A percentile compares a stretch with the other conserved stretches of the same genome.
Evolutionary conservation across 2,888 invertebrate species (phyloP).

Genomic region (Acrocera orbiculus): DNA sequence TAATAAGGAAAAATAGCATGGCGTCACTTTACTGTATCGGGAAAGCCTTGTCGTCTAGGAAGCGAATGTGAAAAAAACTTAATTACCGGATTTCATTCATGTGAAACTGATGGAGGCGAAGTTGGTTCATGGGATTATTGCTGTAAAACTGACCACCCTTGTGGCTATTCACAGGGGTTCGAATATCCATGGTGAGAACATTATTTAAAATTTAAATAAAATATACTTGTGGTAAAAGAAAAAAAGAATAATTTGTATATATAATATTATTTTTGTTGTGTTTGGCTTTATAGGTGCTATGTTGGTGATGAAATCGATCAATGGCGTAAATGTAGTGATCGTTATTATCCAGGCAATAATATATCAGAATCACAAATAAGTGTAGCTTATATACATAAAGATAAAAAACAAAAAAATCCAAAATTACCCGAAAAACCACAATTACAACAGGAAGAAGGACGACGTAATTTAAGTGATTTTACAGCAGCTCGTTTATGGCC

Average conservation of each 20-base stretch:
- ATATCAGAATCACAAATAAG: slow-evolving; percentile 12
- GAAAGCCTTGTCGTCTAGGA: slow-evolving; percentile 56
- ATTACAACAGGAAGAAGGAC: slow-evolving; percentile 27
- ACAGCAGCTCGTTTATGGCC: slow-evolving; percentile 48
- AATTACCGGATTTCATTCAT: slow-evolving; percentile 67
- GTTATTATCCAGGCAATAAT: slow-evolving; percentile 44
- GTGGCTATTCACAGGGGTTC: slow-evolving; percentile 68
- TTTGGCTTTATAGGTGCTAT: slow-evolving; percentile 46
- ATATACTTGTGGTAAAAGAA: neutral
- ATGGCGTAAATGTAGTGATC: slow-evolving; percentile 75
- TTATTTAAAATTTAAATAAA: neutral
- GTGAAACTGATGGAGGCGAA: slow-evolving; percentile 57
- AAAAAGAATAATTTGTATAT: neutral
- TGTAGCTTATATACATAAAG: slow-evolving; percentile 12
- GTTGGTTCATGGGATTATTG: slow-evolving; percentile 70
- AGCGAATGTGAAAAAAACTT: slow-evolving; percentile 52
- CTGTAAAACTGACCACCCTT: slow-evolving; percentile 63
- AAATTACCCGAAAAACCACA: slow-evolving; percentile 22
- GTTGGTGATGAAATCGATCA: slow-evolving; percentile 61
- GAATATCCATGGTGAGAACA: slow-evolving; percentile 56
- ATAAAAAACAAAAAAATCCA: slow-evolving; percentile 14
- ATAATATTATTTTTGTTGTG: neutral
- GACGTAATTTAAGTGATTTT: slow-evolving; percentile 28
- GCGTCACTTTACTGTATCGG: slow-evolving; percentile 64
- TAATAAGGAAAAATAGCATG: slow-evolving; percentile 40